Conservation (phyloP, 2,797 vertebrate species). For the Coendou prehensilis region DNA sequence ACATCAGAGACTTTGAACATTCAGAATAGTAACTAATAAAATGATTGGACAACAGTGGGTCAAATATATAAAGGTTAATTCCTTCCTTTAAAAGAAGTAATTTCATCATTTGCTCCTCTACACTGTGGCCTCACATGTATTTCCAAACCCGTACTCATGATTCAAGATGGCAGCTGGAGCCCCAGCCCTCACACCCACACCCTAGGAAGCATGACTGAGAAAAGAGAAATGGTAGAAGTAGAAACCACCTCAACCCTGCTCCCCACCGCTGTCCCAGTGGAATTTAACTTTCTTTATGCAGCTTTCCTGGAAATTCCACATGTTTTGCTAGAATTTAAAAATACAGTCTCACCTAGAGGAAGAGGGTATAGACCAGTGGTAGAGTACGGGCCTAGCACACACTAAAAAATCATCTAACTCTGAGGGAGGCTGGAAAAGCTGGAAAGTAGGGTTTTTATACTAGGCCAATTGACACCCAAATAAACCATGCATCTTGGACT, state of each 20-base stretch:
- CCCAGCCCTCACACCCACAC: not conserved
- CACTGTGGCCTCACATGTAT: not conserved
- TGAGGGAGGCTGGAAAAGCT: not conserved
- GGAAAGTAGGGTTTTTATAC: not conserved
- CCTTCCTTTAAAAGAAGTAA: not conserved
- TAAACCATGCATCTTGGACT: not conserved
- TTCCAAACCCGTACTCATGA: not conserved
- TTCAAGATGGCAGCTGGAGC: not conserved
- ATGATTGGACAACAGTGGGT: not conserved
- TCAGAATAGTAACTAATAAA: not conserved
- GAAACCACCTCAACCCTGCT: not conserved
- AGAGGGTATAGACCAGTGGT: not conserved
- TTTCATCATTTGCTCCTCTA: not conserved
- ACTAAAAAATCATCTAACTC: not conserved
- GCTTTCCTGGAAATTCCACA: not conserved
- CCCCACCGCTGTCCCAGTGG: not conserved
- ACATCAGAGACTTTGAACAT: not conserved
- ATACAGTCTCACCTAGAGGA: not conserved
- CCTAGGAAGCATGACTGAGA: not conserved
- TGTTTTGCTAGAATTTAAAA: conserved; percentile 56
- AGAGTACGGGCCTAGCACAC: rapidly evolving
- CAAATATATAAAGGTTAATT: conserved; percentile 26
- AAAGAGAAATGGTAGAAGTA: not conserved
- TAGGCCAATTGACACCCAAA: not conserved
- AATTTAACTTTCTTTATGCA: not conserved